Evolutionary conservation across 2,113 vertebrate genomes (phyloP), one percentile per base, ranked within the genome.

Genomic region (Alethe diademata): DNA sequence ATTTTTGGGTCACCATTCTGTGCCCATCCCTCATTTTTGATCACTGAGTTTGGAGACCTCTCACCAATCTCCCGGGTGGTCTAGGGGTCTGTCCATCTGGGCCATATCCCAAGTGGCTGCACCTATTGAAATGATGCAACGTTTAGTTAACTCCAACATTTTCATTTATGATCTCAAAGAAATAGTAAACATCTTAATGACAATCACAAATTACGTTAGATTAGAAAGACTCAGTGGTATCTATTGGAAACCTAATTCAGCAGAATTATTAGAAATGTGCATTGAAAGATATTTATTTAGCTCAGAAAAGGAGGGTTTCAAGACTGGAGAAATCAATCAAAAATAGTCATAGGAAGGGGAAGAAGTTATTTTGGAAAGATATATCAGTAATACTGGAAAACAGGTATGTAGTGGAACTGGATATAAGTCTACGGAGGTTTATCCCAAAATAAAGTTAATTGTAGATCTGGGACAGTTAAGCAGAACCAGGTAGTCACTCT

Each of bases 381-480:
- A 4, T 16, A 28, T 19, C 1, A 6, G 3, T 36, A 47, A 35
- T 50, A 31, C 3, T 35, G 15, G 25, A 54, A 78, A 86, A 42
- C 5, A 78, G 8, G 4, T 31, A 33, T 18, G 14, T 28, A 43
- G 12, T 66, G 28, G 42, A 83, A 62, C 4, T 36, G 58, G 11
- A 8, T 25, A 38, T 15, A 19, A 36, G 12, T 36, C 58, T 83
- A 12, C 23, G 25, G 38, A 72, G 15, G 4, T 3, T 76, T 86
- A 28, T 19, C 2, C 0, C 17, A 36, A 62, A 20, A 58, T 11
- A 60, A 76, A 73, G 9, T 20, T 56, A 28, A 47, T 65, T 0
- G 0, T 58, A 83, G 29, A 31, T 50, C 64, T 62, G 8, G 4
- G 8, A 8, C 31, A 40, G 6, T 45, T 66, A 74, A 66, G 10